These are phyloP conservation scores for Pangasius larnaudii DNA, from an alignment of 2,797 vertebrate genomes.

Conservation along the genomic window DNA sequence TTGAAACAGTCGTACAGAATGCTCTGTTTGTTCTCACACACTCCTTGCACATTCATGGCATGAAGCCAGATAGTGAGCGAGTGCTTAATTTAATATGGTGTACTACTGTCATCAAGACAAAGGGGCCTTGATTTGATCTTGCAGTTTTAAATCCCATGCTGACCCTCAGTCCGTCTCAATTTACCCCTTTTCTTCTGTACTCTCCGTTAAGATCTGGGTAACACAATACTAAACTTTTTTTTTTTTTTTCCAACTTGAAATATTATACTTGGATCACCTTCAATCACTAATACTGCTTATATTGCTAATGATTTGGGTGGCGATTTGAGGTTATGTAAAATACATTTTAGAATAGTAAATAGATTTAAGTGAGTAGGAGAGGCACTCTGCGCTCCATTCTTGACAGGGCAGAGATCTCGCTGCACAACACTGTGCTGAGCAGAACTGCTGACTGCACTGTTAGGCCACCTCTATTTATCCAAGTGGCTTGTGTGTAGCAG, in stretches of 20 bases:
- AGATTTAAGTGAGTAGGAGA: background rate
- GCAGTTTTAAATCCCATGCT: background rate
- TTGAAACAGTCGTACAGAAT: background rate
- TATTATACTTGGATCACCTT: background rate
- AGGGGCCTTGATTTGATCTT: background rate
- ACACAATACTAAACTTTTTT: background rate
- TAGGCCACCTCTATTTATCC: conserved; percentile 48
- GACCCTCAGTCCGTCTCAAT: background rate
- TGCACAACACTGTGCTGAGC: conserved; percentile 16
- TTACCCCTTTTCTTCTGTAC: background rate
- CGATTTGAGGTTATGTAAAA: background rate
- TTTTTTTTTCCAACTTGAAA: background rate
- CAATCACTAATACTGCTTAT: background rate
- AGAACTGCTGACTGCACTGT: conserved; percentile 49
- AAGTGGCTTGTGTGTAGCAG: conserved; percentile 38
- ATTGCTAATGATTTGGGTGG: background rate
- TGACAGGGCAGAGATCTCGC: conserved; percentile 6
- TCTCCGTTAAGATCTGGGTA: background rate
- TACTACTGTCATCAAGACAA: background rate
- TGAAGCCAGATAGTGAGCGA: conserved; percentile 8
- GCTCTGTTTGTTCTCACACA: background rate
- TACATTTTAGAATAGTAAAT: background rate
- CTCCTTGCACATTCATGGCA: background rate
- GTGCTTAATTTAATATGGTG: background rate
- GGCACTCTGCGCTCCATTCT: background rate